A percentile compares a stretch with the other conserved stretches of the same genome.
These are phyloP conservation scores for Microctonus aethiopoides DNA, from an alignment of 2,888 invertebrate species.

Conservation along the genomic window DNA sequence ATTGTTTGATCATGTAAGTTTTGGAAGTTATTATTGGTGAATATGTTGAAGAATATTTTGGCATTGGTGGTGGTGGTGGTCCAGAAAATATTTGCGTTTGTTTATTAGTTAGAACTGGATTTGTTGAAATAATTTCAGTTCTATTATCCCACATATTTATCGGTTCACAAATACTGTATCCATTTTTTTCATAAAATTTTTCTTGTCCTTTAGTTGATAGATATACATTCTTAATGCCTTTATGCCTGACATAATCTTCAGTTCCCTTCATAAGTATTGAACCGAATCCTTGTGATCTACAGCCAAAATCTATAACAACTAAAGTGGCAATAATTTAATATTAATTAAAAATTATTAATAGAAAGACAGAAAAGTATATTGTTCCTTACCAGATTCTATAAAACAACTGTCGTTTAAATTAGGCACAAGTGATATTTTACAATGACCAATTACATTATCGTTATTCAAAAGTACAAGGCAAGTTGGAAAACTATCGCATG, in stretches of 20 bases:
- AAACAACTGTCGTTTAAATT: conserved; percentile 79
- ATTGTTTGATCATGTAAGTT: conserved; percentile 63
- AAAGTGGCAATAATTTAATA: conserved; percentile 44
- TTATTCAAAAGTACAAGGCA: conserved; percentile 76
- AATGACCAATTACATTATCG: conserved; percentile 77
- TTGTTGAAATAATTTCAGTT: conserved; percentile 38
- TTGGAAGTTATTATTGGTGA: conserved; percentile 51
- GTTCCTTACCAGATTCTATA: conserved; percentile 74
- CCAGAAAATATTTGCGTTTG: conserved; percentile 1
- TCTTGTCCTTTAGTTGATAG: conserved; percentile 81
- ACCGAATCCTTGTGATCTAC: conserved; percentile 82
- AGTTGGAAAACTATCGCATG: conserved; percentile 79
- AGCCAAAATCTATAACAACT: conserved; percentile 79
- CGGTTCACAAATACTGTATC: conserved; percentile 77
- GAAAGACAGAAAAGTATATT: not conserved
- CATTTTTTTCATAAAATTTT: conserved; percentile 79
- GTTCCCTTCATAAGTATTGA: conserved; percentile 79
- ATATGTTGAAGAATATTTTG: conserved; percentile 39
- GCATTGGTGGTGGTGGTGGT: conserved; percentile 65
- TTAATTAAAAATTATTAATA: not conserved
- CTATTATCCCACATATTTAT: conserved; percentile 65
- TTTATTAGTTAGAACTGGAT: not conserved
- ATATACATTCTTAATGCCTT: conserved; percentile 75
- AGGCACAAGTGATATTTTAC: conserved; percentile 81
- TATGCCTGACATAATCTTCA: conserved; percentile 76